Conservation (phyloP, 2,113 vertebrate species). For the Cyprinodon tularosa region DNA sequence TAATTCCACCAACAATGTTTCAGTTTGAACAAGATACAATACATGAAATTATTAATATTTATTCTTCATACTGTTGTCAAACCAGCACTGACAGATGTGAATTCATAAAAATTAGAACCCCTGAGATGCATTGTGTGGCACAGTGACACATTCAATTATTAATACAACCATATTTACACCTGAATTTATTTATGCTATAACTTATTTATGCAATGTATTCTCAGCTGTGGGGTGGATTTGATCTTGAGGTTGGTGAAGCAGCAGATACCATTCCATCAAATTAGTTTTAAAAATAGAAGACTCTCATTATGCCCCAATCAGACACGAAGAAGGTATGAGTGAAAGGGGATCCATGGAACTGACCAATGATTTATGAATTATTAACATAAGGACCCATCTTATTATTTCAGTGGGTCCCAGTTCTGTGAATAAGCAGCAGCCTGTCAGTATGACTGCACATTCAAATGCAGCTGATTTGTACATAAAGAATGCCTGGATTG, state of each 20-base stretch:
- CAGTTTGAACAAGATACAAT: constrained; percentile 30
- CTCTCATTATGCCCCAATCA: constrained; percentile 83
- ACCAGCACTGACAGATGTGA: constrained; percentile 53
- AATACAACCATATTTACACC: constrained; percentile 77
- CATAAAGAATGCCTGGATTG: constrained; percentile 38
- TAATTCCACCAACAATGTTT: constrained; percentile 3
- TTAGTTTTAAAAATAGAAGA: constrained; percentile 84
- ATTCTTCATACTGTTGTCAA: constrained; percentile 47
- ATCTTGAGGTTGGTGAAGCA: constrained; percentile 46
- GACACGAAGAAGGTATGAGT: constrained; percentile 72
- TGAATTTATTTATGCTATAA: constrained; percentile 78
- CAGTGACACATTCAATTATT: constrained; percentile 77
- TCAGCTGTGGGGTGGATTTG: constrained; percentile 43
- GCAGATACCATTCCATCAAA: constrained; percentile 70
- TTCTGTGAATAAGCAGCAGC: constrained; percentile 34
- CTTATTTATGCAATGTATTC: constrained; percentile 72
- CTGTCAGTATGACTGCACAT: constrained; percentile 31
- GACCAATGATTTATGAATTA: constrained; percentile 78
- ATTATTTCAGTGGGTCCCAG: constrained; percentile 73
- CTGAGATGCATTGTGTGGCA: constrained; percentile 45
- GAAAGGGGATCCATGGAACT: constrained; percentile 66
- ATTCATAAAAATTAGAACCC: constrained; percentile 56
- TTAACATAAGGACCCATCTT: constrained; percentile 76
- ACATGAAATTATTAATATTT: constrained; percentile 50
- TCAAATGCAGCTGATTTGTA: constrained; percentile 35